Percentiles rank a stretch among this genome's conserved stretches.
Evolutionary conservation across 2,797 vertebrate genomes (phyloP).

Genomic region (Rhinophrynus dorsalis): DNA sequence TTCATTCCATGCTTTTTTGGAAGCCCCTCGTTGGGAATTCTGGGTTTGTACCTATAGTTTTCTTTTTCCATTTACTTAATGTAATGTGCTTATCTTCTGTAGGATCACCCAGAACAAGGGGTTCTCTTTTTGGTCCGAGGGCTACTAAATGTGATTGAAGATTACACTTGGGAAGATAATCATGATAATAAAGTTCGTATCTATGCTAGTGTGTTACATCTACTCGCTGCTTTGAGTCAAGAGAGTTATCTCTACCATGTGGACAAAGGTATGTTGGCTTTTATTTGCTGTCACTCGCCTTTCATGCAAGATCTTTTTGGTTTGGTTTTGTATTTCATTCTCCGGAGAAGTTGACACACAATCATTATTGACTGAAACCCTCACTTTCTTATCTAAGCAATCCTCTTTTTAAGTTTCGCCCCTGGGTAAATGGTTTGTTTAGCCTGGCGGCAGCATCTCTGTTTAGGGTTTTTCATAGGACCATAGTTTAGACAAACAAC

Average conservation of each 20-base stretch:
- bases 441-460: neutral
- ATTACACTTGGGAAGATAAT: slow-evolving; percentile 95
- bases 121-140: slow-evolving; percentile 92
- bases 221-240: slow-evolving; percentile 91
- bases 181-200: slow-evolving; percentile 87
- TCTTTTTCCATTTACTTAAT: too few relatives aligned
- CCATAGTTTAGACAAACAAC: neutral
- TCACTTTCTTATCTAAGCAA: too few relatives aligned
- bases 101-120: slow-evolving; percentile 96
- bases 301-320: too few relatives aligned
- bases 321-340: too few relatives aligned
- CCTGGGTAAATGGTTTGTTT: too few relatives aligned
- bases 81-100: slow-evolving; percentile 11
- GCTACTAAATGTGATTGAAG: slow-evolving; percentile 93
- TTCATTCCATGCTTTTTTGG: too few relatives aligned
- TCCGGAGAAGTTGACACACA: too few relatives aligned
- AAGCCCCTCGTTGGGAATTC: too few relatives aligned
- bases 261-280: slow-evolving; percentile 79
- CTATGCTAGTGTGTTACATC: slow-evolving; percentile 86
- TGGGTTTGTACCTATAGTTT: too few relatives aligned
- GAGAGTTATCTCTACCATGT: slow-evolving; percentile 88
- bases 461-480: too few relatives aligned
- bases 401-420: too few relatives aligned
- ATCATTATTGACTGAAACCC: too few relatives aligned
- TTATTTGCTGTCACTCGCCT: neutral